Evolutionary conservation across 2,888 invertebrate genomes (phyloP).

Genomic region (Euplexia lucipara): DNA sequence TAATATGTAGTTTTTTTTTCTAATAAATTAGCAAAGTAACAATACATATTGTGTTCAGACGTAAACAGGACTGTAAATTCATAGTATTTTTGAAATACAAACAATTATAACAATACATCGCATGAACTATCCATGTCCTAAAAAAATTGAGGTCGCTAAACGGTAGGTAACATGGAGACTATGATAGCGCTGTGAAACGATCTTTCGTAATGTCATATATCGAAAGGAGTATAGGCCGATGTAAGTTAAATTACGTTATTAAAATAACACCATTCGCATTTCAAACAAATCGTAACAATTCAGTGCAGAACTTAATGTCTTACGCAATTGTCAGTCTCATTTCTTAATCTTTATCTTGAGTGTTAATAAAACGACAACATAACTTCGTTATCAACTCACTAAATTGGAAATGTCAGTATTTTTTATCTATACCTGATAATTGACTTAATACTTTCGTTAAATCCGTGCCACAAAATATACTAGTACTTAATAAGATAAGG

Average conservation of each 20-base stretch:
- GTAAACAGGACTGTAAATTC: too few species aligned
- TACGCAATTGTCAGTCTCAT: constrained; percentile 46
- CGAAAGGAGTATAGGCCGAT: too few species aligned
- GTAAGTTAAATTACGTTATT: constrained; percentile 20
- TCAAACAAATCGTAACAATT: constrained; percentile 41
- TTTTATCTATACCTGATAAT: constrained; percentile 62
- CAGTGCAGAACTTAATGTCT: constrained; percentile 30
- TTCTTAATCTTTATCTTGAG: constrained; percentile 57
- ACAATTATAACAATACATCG: too few species aligned
- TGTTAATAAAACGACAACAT: constrained; percentile 50
- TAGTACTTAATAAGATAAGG: constrained; percentile 58
- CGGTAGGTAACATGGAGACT: too few species aligned
- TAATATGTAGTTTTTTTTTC: too few species aligned
- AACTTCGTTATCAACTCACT: constrained; percentile 55
- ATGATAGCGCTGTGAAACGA: too few species aligned
- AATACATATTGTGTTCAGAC: too few species aligned
- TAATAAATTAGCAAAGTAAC: too few species aligned
- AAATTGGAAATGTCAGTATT: constrained; percentile 62
- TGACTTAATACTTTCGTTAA: constrained; percentile 66
- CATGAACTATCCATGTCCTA: too few species aligned
- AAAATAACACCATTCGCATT: constrained; percentile 19
- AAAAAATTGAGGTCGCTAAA: too few species aligned
- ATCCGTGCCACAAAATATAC: constrained; percentile 58
- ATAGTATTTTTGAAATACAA: too few species aligned
- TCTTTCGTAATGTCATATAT: too few species aligned